Base-by-base conservation (phyloP, 2,113 vertebrate genomes). In the Lagopus leucura region DNA sequence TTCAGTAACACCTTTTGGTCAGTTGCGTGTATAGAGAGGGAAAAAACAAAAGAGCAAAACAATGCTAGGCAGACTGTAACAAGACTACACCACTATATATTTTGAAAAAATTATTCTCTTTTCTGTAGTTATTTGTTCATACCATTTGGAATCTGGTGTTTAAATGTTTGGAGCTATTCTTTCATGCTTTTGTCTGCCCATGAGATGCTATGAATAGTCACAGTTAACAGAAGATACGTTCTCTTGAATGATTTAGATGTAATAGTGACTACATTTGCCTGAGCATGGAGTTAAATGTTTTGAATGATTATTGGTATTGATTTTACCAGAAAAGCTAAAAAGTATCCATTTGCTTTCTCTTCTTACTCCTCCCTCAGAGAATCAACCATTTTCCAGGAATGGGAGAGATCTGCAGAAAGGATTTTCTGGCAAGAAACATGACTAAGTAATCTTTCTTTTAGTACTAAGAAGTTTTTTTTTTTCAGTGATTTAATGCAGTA, bases 341-440 rank as follows among this genome's bases (percentile, higher is more conserved):
- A 4, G 5, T 50, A 43, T 43, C 58, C 71, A 69, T 45, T 95
- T 97, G 94, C 97, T 97, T 97, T 96, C 95, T 88, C 18, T 97
- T 97, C 98, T 92, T 93, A 34, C 97, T 98, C 95, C 96, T 97
- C 83, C 90, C 95, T 96, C 96, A 99, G 99, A 99, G 99, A 97
- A 99, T 99, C 98, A 99, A 99, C 98, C 99, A 99, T 98, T 99
- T 99, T 97, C 99, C 99, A 93, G 99, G 99, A 97, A 99, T 99
- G 99, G 99, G 99, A 27, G 99, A 99, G 98, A 99, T 99, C 97
- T 99, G 99, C 98, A 98, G 99, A 73, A 99, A 99, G 98, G 99
- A 99, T 98, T 99, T 99, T 97, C 97, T 99, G 84, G 99, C 99
- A 95, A 99, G 99, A 97, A 99, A 99, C 98, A 99, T 99, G 99